Evolutionary conservation across 2,797 vertebrate genomes (phyloP).

Genomic region (Hemibagrus guttatus): DNA sequence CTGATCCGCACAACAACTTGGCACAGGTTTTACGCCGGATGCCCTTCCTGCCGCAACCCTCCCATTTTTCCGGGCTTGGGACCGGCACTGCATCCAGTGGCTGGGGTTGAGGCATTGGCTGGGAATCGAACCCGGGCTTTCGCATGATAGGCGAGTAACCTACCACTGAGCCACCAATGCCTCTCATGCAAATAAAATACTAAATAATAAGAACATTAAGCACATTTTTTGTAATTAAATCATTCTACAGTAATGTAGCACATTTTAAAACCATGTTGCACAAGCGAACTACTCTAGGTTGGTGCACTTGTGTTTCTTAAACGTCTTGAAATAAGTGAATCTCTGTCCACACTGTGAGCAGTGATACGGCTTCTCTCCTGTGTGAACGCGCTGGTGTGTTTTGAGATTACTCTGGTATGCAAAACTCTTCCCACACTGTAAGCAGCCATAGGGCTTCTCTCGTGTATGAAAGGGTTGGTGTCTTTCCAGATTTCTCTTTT

Average conservation of each 20-base stretch:
- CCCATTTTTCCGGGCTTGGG: too few species aligned
- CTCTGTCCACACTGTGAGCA: background rate
- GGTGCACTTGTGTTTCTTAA: background rate
- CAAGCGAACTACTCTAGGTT: background rate
- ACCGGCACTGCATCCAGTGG: too few species aligned
- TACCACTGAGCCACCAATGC: too few species aligned
- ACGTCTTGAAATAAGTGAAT: conserved; percentile 1
- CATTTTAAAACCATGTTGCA: background rate
- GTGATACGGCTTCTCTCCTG: background rate
- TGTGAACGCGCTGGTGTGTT: conserved; percentile 4
- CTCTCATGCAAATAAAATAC: background rate
- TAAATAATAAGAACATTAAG: background rate
- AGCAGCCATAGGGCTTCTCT: background rate
- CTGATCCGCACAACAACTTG: too few species aligned
- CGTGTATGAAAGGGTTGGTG: background rate
- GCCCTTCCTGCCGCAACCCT: too few species aligned
- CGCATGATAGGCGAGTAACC: too few species aligned
- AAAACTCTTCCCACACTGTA: background rate
- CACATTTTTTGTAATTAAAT: background rate
- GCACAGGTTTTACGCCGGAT: too few species aligned
- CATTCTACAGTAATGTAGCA: background rate
- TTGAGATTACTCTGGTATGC: background rate
- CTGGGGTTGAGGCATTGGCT: too few species aligned
- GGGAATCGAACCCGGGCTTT: too few species aligned
- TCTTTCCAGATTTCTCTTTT: background rate